Evolutionary conservation across 1,140 invertebrate genomes (phyloP), one percentile per base, ranked within the genome.

Genomic region (Formica selysi): DNA sequence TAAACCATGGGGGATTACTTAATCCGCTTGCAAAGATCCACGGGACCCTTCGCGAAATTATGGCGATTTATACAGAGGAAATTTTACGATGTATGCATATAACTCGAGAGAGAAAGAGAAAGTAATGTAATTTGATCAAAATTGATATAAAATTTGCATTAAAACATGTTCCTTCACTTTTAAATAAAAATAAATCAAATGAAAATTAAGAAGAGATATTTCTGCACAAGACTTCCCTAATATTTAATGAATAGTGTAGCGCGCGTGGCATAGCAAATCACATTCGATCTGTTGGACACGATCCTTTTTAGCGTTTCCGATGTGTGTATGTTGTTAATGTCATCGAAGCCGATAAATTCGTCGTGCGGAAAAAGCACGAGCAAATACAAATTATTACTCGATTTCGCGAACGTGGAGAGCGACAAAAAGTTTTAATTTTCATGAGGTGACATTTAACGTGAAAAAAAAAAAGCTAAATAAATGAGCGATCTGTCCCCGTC

Each of bases 401-500:
- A 67, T 85, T 85, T 85, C 38, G 71, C 32, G 62, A 85, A 61
- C 73, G 48, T 61, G 59, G 81, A 83, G 68, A 83, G 68, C 68
- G 79, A 83, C 62, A 85, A 67, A 85, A 78, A 78, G 83, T 76
- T 85, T 85, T 76, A 85, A 85, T 78, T 79, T 76, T 78, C 83
- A 85, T 78, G 83, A 85, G 83, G 62, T 76, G 74, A 85, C 83
- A 57, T 83, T 83, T 83, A 83, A 83, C 54, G 68, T 38, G 38
- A 22, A 41, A 74, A 83, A 83, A 81, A 81, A 81, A 81, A 73
- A 38, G 54, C 71, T 73, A 83, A 83, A 83, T 83, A 83, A 83
- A 88, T 85, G 71, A 78, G 65, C 71, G 86, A 51, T 61, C 29
- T n/a, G 59, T 51, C 48, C 32, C 44, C 67, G 86, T 76, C 73